phyloP scores from a whole-genome alignment of 2,797 vertebrate genomes.

The Lepilemur ruficaudatus region DNA sequence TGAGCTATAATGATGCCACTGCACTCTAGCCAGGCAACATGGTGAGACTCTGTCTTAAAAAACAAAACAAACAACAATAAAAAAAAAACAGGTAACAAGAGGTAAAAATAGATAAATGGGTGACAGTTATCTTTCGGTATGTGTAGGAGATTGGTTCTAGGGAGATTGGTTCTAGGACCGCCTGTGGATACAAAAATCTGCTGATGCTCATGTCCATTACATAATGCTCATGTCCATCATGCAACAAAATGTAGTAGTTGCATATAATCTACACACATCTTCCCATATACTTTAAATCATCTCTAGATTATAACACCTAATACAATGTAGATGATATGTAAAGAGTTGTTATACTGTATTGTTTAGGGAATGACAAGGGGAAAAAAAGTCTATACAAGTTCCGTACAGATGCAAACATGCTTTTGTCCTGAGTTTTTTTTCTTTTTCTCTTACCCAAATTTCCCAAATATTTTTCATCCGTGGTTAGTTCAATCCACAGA shows the following conservation, averaged over 20 bases:
- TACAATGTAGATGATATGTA: background rate
- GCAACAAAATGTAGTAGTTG: background rate
- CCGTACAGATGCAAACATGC: background rate
- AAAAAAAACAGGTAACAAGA: background rate
- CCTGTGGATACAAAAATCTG: background rate
- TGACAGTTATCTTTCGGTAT: background rate
- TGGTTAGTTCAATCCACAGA: background rate
- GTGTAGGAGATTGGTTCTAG: background rate
- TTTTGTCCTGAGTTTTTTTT: background rate
- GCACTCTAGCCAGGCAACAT: background rate
- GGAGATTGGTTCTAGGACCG: background rate
- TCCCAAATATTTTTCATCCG: background rate
- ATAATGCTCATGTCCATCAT: no score
- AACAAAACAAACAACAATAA: no score
- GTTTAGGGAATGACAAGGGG: background rate
- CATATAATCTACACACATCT: background rate
- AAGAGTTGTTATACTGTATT: background rate
- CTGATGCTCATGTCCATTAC: background rate
- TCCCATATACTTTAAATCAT: background rate
- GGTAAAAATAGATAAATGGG: background rate
- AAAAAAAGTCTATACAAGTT: background rate
- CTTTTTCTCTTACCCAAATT: background rate
- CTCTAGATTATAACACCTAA: background rate
- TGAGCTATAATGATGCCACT: background rate
- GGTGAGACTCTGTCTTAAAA: background rate